Evolutionary conservation across 2,113 vertebrate genomes (phyloP).

Genomic region (Clarias macrocephalus): DNA sequence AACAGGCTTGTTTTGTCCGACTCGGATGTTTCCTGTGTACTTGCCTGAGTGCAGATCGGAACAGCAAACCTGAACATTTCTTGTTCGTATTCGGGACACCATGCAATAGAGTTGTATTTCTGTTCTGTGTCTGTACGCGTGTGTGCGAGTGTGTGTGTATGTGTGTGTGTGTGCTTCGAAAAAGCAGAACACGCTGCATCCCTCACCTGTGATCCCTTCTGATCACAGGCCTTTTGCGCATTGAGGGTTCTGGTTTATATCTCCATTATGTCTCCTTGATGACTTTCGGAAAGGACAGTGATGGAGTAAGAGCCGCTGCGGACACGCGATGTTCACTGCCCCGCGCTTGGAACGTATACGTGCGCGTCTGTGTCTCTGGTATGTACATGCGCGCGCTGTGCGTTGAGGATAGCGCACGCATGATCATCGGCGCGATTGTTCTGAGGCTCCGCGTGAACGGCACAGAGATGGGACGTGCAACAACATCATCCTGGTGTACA

Average conservation of each 20-base stretch:
- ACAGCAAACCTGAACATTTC: neutral
- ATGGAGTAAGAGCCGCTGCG: neutral
- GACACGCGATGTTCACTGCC: neutral
- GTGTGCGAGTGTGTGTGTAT: no score
- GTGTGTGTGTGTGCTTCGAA: slow-evolving; percentile 3
- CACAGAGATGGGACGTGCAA: neutral
- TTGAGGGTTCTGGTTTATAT: slow-evolving; percentile 32
- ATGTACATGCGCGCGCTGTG: neutral
- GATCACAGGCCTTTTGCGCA: slow-evolving; percentile 59
- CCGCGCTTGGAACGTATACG: neutral
- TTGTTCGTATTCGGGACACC: neutral
- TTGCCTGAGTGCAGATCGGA: neutral
- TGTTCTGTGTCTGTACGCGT: slow-evolving; percentile 7
- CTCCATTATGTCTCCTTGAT: neutral
- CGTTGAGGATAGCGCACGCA: neutral
- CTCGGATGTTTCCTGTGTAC: slow-evolving; percentile 45
- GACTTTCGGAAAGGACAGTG: neutral
- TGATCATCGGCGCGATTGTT: neutral
- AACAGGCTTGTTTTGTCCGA: slow-evolving; percentile 66
- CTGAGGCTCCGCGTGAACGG: neutral
- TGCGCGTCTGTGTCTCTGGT: no score
- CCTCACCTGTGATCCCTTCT: slow-evolving; percentile 59
- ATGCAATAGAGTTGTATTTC: slow-evolving; percentile 49
- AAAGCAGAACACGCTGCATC: slow-evolving; percentile 63
- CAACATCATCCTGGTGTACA: slow-evolving; percentile 2